Base-by-base conservation (phyloP, 2,113 vertebrate genomes). In the Orycteropus afer region DNA sequence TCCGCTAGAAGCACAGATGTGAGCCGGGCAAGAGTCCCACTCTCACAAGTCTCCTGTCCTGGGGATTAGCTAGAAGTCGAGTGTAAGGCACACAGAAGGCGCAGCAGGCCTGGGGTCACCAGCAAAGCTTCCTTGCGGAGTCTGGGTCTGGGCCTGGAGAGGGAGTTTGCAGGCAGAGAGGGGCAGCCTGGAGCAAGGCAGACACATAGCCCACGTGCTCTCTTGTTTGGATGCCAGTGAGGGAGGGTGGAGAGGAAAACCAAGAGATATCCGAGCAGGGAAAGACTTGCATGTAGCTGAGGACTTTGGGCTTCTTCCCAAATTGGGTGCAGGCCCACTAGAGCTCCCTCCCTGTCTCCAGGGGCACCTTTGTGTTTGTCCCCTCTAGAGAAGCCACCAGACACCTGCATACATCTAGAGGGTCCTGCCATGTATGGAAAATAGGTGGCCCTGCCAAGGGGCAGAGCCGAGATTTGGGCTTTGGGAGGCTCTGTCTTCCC, bases 401-500 rank as follows among this genome's bases (percentile, higher is more conserved):
- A 27, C 18, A 22, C 7, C 3, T 7, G 0, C 95, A 77, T 55
- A 80, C 40, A 42, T 15, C 49, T 8, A 76, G 90, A 42, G 47
- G 80, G 7, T 12, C 76, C 67, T 59, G 82, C 73, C 17, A 87
- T 55, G 17, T 94, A 49, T 92, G 79, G 92, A 63, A 83, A 29
- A 86, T 82, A 89, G 87, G 92, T 76, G 1, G 45, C 93, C 73
- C 57, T 91, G 51, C 73, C 95, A 86, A 61, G 10, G 32, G 85
- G 53, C 84, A 7, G 23, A 89, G 86, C 93, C 96, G 95, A 94
- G 94, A 97, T 95, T 96, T 96, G 20, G 87, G 89, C 95, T 96
- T 95, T 71, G 81, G 86, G 86, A 95, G 83, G 59, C 80, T 95
- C 59, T 17, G 29, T 97, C 91, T 93, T 91, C 74, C 53, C 51